phyloP scores from a whole-genome alignment of 30 jellyfish, hydroid and myxozoan species.

The Aurelia aurita region DNA sequence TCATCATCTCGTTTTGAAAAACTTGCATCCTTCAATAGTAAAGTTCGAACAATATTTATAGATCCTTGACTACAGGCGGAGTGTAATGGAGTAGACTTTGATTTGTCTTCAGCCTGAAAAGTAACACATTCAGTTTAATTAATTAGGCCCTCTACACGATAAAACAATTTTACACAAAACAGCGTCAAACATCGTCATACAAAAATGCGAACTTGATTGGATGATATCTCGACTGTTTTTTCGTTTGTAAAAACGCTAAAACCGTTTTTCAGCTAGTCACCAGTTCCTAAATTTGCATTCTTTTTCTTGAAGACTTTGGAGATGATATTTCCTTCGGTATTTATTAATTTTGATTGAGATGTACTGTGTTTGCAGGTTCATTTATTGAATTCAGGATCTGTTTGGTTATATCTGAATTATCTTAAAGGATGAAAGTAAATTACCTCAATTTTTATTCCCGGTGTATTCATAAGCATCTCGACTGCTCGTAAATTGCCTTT shows the following conservation, averaged over 20 bases:
- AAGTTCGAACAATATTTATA: slow-evolving; percentile 21
- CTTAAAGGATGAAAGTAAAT: neutral
- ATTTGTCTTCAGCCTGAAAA: slow-evolving; percentile 67
- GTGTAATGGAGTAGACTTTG: slow-evolving; percentile 74
- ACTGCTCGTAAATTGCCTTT: slow-evolving; percentile 65
- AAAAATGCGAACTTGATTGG: too few species aligned
- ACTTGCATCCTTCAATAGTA: slow-evolving; percentile 41
- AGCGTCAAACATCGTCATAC: too few species aligned
- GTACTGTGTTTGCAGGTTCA: too few species aligned
- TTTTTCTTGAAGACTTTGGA: too few species aligned
- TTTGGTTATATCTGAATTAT: too few species aligned
- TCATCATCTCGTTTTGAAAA: slow-evolving; percentile 63
- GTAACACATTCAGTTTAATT: neutral
- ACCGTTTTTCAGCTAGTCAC: too few species aligned
- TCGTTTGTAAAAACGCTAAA: too few species aligned
- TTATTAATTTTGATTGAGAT: too few species aligned
- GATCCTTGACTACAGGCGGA: slow-evolving; percentile 78
- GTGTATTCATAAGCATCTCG: slow-evolving; percentile 32
- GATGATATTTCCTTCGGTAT: too few species aligned
- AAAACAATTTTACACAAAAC: neutral
- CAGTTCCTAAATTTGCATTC: too few species aligned
- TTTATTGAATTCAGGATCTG: too few species aligned
- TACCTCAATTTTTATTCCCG: slow-evolving; percentile 62
- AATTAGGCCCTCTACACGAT: neutral
- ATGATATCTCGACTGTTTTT: too few species aligned